Evolutionary conservation across 2,888 invertebrate species (phyloP), one percentile per base, ranked within the genome.

Genomic region (Sphaeridia pumilis): DNA sequence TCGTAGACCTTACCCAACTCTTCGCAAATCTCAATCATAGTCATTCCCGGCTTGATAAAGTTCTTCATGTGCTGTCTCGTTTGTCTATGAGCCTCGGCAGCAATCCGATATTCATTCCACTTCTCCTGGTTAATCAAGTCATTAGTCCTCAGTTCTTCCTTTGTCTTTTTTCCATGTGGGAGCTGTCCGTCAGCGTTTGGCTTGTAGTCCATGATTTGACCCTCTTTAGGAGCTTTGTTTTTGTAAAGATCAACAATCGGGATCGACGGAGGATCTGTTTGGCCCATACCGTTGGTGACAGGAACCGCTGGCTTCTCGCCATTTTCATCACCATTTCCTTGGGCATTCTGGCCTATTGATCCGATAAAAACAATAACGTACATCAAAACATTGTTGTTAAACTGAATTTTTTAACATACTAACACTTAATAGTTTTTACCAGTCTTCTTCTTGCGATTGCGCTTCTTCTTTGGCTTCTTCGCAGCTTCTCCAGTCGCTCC

Each of bases 11-110:
- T 26, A 45, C 46, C 52, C 51, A 98, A 74, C 67, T 93, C 90
- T 70, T 97, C 94, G 70, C 94, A 95, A 64, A 98, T 97, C 71
- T 97, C 82, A 66, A 95, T 93, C 95, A 99, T 97, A 0, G 86
- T 88, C 93, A 97, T 94, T 51, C 97, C 98, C 0, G 98, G 94
- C 72, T 94, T 93, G 42, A 98, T 88, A 80, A 84, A 93, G 52
- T 83, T 81, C 69, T 85, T 85, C 70, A 98, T 94, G 68, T 93
- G 82, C 69, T 87, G 80, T 48, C 94, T 77, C 12, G 93, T 94
- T 75, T 92, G 92, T 73, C 98, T 80, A 71, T 98, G 98, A 42
- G 93, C 95, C 70, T 99, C 98, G 10, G 98, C 97, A 21, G 97
- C 97, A 65, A 87, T 83, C 55, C 98, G 79, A 49, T 95, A 83